Evolutionary conservation across 2,113 vertebrate genomes (phyloP).

Genomic region (Brachionichthys hirsutus): DNA sequence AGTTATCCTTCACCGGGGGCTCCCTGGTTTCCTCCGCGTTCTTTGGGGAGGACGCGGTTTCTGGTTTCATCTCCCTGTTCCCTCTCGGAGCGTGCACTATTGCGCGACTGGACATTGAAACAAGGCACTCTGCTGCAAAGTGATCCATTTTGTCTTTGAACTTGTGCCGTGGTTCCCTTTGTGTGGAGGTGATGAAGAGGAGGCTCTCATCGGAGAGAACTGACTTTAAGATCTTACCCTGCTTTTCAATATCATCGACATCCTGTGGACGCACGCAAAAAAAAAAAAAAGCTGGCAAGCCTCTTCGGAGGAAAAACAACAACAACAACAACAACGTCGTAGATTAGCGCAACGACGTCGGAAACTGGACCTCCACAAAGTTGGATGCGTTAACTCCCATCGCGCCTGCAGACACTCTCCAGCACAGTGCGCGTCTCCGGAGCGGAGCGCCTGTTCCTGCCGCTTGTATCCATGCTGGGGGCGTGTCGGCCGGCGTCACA

Average conservation of each 20-base stretch:
- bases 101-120: slow-evolving; percentile 93
- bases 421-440: slow-evolving; percentile 73
- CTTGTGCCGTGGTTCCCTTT: slow-evolving; percentile 77
- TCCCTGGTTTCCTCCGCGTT: slow-evolving; percentile 82
- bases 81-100: slow-evolving; percentile 84
- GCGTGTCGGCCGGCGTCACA: slow-evolving; percentile 77
- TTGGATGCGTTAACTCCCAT: slow-evolving; percentile 78
- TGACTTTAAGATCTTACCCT: slow-evolving; percentile 78
- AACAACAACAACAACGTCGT: slow-evolving; percentile 33
- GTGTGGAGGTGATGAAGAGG: slow-evolving; percentile 73
- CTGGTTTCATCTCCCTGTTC: slow-evolving; percentile 79
- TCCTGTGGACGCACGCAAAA: slow-evolving; percentile 72
- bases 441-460: slow-evolving; percentile 71
- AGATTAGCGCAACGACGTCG: slow-evolving; percentile 57
- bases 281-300: slow-evolving; percentile 58
- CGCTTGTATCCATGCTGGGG: slow-evolving; percentile 81
- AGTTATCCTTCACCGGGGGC: slow-evolving; percentile 82
- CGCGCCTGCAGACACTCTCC: slow-evolving; percentile 66
- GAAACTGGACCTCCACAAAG: slow-evolving; percentile 62
- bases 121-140: slow-evolving; percentile 98
- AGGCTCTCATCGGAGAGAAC: slow-evolving; percentile 76
- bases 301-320: slow-evolving; percentile 8
- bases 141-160: slow-evolving; percentile 88
- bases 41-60: slow-evolving; percentile 70
- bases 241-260: slow-evolving; percentile 76